phyloP scores from a whole-genome alignment of 2,888 invertebrate species.

The Cinara cedri region DNA sequence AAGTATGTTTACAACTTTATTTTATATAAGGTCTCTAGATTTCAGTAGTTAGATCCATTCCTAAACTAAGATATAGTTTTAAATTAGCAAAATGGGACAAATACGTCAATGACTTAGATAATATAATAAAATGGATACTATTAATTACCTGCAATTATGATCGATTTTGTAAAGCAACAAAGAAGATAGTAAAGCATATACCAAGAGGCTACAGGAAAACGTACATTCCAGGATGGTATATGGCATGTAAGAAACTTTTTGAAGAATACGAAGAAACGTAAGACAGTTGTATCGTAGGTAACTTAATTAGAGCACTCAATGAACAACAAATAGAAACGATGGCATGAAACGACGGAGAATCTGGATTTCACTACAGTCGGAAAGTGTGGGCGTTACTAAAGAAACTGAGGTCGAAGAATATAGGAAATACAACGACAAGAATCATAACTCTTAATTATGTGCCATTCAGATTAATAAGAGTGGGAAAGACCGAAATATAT shows the following conservation, averaged over 20 bases:
- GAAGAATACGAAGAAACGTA: neutral
- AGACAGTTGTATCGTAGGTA: no score
- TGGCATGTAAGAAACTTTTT: constrained; percentile 16
- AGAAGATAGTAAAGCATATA: constrained; percentile 34
- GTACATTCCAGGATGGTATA: no score
- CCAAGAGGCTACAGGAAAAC: neutral
- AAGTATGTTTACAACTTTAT: no score
- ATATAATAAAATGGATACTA: neutral
- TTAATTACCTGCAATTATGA: constrained; percentile 7
- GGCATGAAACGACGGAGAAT: neutral
- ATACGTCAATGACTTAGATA: constrained; percentile 2
- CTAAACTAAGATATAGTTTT: neutral
- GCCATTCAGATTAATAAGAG: no score
- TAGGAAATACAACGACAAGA: no score
- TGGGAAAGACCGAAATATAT: no score
- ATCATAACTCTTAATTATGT: no score
- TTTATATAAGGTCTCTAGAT: neutral
- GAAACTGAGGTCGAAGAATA: no score
- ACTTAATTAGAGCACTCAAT: no score
- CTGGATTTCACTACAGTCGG: no score
- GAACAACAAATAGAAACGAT: no score
- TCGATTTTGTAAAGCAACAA: constrained; percentile 4
- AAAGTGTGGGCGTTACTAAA: no score
- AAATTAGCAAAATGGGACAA: constrained; percentile 9
- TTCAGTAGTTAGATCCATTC: neutral